Conservation (phyloP, 2,797 vertebrate species). For the Vespertilio murinus region DNA sequence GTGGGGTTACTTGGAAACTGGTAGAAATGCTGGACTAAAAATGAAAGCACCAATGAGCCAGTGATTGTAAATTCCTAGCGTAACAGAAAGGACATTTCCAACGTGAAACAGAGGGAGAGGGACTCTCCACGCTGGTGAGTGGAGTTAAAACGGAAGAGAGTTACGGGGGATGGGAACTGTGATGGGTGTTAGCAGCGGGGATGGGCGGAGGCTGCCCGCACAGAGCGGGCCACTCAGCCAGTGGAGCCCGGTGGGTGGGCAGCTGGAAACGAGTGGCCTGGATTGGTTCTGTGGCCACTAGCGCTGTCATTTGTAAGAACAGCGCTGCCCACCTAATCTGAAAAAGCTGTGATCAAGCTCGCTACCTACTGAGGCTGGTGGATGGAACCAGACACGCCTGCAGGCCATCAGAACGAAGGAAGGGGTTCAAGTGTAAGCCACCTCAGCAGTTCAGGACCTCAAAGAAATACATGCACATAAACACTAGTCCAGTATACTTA, state of each 20-base stretch:
- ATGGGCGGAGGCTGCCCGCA: background rate
- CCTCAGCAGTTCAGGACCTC: background rate
- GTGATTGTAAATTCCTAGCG: background rate
- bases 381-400: background rate
- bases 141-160: background rate
- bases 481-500: background rate
- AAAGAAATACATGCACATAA: background rate
- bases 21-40: background rate
- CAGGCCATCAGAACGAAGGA: background rate
- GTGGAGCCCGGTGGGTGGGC: background rate
- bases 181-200: background rate
- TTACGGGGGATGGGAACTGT: background rate
- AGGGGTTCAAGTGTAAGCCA: background rate
- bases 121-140: constrained; percentile 8
- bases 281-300: background rate
- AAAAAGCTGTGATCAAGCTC: background rate
- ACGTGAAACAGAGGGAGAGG: background rate
- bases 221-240: background rate
- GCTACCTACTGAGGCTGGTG: background rate
- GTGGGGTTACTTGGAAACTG: background rate
- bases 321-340: background rate
- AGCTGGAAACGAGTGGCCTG: background rate
- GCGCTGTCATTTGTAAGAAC: background rate
- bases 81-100: constrained; percentile 28
- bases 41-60: background rate